Conservation (phyloP, 2,888 invertebrate species). For the Ephialtes manifestator region DNA sequence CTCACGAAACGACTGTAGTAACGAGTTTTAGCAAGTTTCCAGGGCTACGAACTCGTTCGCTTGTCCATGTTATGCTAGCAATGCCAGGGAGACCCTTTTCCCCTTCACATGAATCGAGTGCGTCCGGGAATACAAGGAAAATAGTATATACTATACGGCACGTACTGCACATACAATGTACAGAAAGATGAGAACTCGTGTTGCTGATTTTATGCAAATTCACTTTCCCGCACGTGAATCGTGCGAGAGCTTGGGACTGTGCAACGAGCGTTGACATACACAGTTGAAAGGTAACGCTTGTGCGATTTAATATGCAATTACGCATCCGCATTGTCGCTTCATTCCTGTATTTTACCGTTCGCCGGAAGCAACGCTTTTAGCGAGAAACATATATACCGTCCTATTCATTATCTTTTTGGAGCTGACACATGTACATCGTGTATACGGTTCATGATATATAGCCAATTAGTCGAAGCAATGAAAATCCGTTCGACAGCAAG, state of each 20-base stretch:
- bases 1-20: slow-evolving; percentile 52
- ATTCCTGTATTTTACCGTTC: too few species aligned
- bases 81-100: background rate
- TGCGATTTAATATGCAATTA: slow-evolving; percentile 17
- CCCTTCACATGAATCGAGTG: background rate
- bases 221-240: slow-evolving; percentile 3
- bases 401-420: slow-evolving; percentile 18
- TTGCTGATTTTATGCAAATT: slow-evolving; percentile 17
- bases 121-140: slow-evolving; percentile 11
- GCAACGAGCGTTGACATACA: background rate
- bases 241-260: slow-evolving; percentile 3
- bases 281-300: slow-evolving; percentile 9
- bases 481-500: slow-evolving; percentile 40
- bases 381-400: background rate
- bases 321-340: background rate
- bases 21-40: slow-evolving; percentile 60
- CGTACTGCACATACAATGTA: background rate
- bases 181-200: background rate
- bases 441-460: slow-evolving; percentile 24
- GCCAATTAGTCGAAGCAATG: slow-evolving; percentile 62
- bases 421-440: background rate
- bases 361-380: background rate
- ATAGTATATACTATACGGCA: background rate
- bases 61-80: slow-evolving; percentile 5
- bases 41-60: slow-evolving; percentile 52